These are phyloP conservation scores for Piscicola geometra DNA, from an alignment of 2,888 invertebrate species.

Conservation along the genomic window DNA sequence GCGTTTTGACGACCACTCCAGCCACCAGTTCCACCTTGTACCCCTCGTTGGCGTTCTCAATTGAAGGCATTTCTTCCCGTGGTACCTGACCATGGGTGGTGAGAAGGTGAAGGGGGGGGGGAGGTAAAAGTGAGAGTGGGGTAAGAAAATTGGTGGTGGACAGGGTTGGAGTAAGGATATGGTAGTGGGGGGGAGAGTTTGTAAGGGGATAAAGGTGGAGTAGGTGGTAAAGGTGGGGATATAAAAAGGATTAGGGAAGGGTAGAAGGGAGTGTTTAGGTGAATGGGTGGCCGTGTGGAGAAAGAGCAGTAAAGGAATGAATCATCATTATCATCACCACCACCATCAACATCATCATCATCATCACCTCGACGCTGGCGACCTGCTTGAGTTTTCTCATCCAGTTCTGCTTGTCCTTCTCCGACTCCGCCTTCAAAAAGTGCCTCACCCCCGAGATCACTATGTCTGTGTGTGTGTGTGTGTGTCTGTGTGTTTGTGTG, in stretches of 20 bases:
- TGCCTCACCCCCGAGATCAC: conserved; percentile 5
- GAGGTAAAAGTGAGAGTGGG: too few species aligned
- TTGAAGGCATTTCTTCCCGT: neutral
- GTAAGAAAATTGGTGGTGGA: too few species aligned
- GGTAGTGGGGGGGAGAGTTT: too few species aligned
- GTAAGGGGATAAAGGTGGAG: too few species aligned
- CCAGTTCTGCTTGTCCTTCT: neutral
- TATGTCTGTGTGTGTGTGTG: conserved; percentile 2
- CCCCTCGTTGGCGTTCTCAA: neutral
- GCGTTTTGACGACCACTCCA: conserved; percentile 8
- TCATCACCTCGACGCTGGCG: neutral
- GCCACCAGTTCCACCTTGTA: conserved; percentile 7
- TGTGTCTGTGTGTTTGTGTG: too few species aligned
- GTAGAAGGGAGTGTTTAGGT: too few species aligned
- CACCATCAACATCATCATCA: neutral
- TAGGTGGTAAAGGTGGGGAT: too few species aligned
- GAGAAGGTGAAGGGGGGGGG: too few species aligned
- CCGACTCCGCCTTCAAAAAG: conserved; percentile 1
- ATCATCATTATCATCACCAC: neutral
- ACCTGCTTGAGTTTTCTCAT: neutral
- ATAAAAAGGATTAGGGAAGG: too few species aligned
- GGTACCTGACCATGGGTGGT: too few species aligned
- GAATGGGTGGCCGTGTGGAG: too few species aligned
- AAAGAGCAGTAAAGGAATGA: neutral
- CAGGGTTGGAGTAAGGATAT: too few species aligned